Percentiles rank a stretch among this genome's conserved stretches.
phyloP scores from a whole-genome alignment of 2,888 invertebrate species.

The Lycophotia porphyrea region DNA sequence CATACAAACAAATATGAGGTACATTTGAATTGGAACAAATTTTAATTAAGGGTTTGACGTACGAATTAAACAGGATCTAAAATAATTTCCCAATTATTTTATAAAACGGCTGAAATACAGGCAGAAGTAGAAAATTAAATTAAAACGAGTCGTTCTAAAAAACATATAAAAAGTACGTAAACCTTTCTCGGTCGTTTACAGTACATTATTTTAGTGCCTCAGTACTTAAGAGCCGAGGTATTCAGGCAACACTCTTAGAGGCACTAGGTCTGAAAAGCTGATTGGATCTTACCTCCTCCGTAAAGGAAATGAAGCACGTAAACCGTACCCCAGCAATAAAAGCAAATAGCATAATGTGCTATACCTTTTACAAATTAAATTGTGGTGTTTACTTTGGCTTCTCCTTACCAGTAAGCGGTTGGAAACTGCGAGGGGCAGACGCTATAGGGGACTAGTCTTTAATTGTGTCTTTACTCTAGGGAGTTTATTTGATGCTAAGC shows the following conservation, averaged over 20 bases:
- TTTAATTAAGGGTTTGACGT: slow-evolving; percentile 5
- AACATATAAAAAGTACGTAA: background rate
- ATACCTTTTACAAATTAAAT: slow-evolving; percentile 58
- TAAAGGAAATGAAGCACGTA: slow-evolving; percentile 63
- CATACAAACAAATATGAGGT: slow-evolving; percentile 12
- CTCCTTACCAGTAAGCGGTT: slow-evolving; percentile 9
- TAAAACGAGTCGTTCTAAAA: background rate
- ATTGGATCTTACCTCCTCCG: slow-evolving; percentile 57
- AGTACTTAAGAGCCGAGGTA: slow-evolving; percentile 31
- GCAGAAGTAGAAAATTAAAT: background rate
- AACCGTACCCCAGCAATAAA: slow-evolving; percentile 55
- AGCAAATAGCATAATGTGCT: slow-evolving; percentile 53
- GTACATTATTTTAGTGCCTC: slow-evolving; percentile 42
- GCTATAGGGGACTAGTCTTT: background rate
- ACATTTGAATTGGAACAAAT: slow-evolving; percentile 2
- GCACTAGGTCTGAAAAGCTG: slow-evolving; percentile 37
- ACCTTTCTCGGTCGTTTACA: slow-evolving; percentile 10
- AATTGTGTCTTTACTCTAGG: slow-evolving; percentile 7
- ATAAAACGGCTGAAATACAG: background rate
- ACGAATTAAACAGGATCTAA: background rate
- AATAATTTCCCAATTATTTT: slow-evolving; percentile 5
- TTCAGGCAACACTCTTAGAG: slow-evolving; percentile 34
- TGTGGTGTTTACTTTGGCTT: slow-evolving; percentile 45
- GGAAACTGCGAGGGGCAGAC: background rate
- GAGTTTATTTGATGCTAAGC: slow-evolving; percentile 24